Percentiles rank a stretch among this genome's conserved stretches.
Evolutionary conservation across 2,888 invertebrate species (phyloP).

Genomic region (Nephrotoma flavescens): DNA sequence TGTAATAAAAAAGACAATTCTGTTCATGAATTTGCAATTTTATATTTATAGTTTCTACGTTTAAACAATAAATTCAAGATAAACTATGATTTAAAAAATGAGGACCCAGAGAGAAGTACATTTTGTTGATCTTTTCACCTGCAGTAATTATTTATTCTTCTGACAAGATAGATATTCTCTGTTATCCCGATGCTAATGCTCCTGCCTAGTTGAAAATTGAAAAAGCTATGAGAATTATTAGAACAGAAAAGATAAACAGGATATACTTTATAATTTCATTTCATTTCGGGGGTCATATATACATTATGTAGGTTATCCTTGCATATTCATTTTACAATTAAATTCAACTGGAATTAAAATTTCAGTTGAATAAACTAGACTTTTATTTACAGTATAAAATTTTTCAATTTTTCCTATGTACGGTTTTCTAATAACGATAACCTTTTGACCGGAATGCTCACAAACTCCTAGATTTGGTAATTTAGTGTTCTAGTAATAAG

Average conservation of each 20-base stretch:
- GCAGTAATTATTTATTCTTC: not conserved
- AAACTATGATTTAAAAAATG: not conserved
- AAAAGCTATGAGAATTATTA: not conserved
- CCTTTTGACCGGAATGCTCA: no score
- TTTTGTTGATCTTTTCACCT: not conserved
- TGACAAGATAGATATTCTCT: not conserved
- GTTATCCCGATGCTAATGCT: not conserved
- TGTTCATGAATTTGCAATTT: not conserved
- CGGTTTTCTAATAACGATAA: no score
- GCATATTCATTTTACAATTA: no score
- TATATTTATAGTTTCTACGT: not conserved
- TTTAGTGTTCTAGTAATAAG: no score
- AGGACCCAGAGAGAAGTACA: not conserved
- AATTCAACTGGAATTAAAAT: no score
- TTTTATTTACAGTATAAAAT: no score
- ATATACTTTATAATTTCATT: not conserved
- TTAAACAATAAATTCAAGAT: not conserved
- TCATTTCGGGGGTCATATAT: not conserved
- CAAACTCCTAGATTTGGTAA: no score
- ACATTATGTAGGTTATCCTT: no score
- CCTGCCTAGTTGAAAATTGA: not conserved
- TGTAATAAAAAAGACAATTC: not conserved
- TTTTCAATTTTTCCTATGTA: no score
- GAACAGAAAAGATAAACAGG: not conserved
- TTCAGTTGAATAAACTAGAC: no score